Percentiles rank a stretch among this genome's conserved stretches.
phyloP scores from a whole-genome alignment of 2,888 invertebrate species.

The Lithophane ornitopus region DNA sequence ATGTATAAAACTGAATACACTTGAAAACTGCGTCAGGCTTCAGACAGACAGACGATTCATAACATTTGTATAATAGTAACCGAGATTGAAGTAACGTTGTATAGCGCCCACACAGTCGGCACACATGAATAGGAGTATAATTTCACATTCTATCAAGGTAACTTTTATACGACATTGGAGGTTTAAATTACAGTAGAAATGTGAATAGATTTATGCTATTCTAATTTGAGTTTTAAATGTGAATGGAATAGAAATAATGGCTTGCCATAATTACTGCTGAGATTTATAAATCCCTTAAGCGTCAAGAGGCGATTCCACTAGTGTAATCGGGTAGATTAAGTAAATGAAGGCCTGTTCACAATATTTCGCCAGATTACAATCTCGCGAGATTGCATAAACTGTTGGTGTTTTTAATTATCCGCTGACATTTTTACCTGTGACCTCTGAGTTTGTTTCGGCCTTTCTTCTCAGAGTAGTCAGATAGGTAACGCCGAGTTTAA shows the following conservation, averaged over 20 bases:
- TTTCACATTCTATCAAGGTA: conserved; percentile 44
- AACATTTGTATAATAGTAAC: conserved; percentile 9
- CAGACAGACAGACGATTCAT: conserved; percentile 17
- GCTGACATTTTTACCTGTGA: not conserved
- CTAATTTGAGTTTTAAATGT: not conserved
- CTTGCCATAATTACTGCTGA: not conserved
- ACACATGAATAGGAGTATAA: conserved; percentile 15
- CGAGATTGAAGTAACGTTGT: conserved; percentile 9
- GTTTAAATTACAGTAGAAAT: conserved; percentile 9
- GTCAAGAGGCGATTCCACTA: not conserved
- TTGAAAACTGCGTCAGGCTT: not conserved
- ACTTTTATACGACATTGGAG: conserved; percentile 39
- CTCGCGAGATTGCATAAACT: too few relatives aligned
- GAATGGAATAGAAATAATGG: not conserved
- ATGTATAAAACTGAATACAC: not conserved
- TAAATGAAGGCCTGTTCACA: not conserved
- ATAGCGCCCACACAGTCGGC: conserved; percentile 32
- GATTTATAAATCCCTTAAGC: not conserved
- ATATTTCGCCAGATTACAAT: not conserved
- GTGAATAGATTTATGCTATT: conserved; percentile 13
- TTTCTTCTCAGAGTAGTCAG: too few relatives aligned
- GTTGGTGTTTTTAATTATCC: not conserved
- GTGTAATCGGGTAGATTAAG: not conserved
- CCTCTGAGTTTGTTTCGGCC: too few relatives aligned
- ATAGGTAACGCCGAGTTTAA: too few relatives aligned